Conservation (phyloP, 1,140 invertebrate genomes). For the Drosophila kepulauana region DNA sequence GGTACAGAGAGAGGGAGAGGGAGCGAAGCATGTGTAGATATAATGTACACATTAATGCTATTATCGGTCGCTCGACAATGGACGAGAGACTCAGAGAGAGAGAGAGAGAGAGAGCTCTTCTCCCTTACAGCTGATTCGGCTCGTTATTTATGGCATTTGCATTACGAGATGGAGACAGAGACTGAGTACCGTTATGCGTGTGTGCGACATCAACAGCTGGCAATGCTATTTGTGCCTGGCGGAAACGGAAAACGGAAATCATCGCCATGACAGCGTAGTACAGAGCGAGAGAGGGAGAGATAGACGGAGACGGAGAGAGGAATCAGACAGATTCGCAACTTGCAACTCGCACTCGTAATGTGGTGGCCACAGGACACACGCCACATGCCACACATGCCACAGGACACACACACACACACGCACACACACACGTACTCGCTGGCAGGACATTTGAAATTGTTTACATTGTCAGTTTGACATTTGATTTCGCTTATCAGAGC, state of each 20-base stretch:
- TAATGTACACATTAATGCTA: conserved; percentile 26
- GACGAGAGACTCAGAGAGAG: not conserved
- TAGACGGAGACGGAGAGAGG: not conserved
- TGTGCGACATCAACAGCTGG: conserved; percentile 40
- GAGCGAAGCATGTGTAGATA: not conserved
- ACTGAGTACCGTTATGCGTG: conserved; percentile 29
- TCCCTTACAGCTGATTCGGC: not conserved
- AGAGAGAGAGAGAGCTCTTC: not conserved
- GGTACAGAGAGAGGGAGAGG: not conserved
- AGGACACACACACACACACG: conserved; percentile 18
- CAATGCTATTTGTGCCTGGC: conserved; percentile 43
- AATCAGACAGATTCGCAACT: not conserved
- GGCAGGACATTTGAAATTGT: conserved; percentile 63
- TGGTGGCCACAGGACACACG: conserved; percentile 43
- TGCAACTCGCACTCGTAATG: conserved; percentile 26
- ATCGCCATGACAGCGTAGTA: conserved; percentile 25
- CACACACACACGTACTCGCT: conserved; percentile 14
- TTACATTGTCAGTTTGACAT: conserved; percentile 76
- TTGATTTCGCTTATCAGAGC: conserved; percentile 75
- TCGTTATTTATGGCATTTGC: conserved; percentile 50
- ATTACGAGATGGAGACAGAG: conserved; percentile 9
- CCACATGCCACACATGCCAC: conserved; percentile 4
- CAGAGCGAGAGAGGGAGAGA: not conserved
- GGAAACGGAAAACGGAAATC: conserved; percentile 48
- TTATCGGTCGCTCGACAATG: conserved; percentile 37